Base-by-base conservation (phyloP, 2,797 vertebrate genomes). In the Oreonectes daqikongensis region DNA sequence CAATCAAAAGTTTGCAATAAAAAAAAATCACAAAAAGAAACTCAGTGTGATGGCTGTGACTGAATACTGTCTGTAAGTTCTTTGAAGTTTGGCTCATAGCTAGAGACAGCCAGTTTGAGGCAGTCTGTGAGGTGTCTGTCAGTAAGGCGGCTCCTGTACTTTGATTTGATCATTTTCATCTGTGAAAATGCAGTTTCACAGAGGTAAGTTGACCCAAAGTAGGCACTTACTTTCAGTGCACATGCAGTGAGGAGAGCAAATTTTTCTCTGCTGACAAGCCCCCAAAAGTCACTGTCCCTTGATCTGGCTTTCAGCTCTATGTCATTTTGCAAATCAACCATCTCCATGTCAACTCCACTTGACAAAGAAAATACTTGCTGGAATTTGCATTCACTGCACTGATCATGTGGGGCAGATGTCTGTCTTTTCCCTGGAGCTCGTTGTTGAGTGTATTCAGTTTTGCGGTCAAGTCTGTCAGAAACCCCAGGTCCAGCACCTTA, bases 101-200 rank as follows among this genome's bases (percentile, higher is more conserved):
- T 71, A 70, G 12, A 74, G 14, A 79, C 72, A 48, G 77, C 50
- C 64, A 75, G 57, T 73, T 57, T 59, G 40, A 69, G 30, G 24
- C 76, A 57, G 75, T 83, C 79, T 79, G 55, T 44, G 9, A 80
- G 72, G 48, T 77, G 64, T 53, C 61, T 69, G 53, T 78, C 55
- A 65, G 35, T 78, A 24, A 72, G 63, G 71, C 1, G 15, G 46
- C n/a, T 22, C 9, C n/a, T 22, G n/a, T 22, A 52, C n/a, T 20
- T 22, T 52, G 61, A 79, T 70, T 77, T 82, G 17, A 84, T 84
- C 55, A 80, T 81, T 78, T 22, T 84, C 60, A 85, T 82, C 42
- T 70, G 53, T 73, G 63, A 77, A 81, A 82, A 81, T 1, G 30
- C 32, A 35, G 73, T 72, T 52, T 79, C 73, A 60, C 72, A 80